Conservation (phyloP, 2,113 vertebrate species). For the Stomatorhinus ivindoensis region DNA sequence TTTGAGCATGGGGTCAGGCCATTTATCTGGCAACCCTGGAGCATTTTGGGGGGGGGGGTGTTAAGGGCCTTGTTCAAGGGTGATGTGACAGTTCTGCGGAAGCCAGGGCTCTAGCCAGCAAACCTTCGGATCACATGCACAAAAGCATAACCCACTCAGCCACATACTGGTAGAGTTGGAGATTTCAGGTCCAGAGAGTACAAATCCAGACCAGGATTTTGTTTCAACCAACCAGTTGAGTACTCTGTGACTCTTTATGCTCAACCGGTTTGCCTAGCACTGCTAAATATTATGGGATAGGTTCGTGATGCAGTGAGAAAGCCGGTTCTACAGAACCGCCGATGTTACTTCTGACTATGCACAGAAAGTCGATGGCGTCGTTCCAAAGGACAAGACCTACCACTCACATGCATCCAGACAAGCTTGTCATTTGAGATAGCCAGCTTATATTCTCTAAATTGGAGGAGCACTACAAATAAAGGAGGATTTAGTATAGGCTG, state of each 20-base stretch:
- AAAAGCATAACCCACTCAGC: background rate
- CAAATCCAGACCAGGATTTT: too few species aligned
- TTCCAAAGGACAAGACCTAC: background rate
- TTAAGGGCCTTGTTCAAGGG: too few species aligned
- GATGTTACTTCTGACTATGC: background rate
- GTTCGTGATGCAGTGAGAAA: background rate
- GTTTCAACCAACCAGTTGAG: too few species aligned
- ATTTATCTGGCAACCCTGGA: background rate
- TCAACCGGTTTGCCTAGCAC: too few species aligned
- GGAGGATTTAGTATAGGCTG: background rate
- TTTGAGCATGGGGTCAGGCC: background rate
- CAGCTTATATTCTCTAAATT: background rate
- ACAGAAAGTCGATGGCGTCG: background rate
- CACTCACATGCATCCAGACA: background rate
- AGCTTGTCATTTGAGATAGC: background rate
- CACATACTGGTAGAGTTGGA: background rate
- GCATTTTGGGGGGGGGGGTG: background rate
- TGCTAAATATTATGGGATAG: too few species aligned
- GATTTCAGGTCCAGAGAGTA: too few species aligned
- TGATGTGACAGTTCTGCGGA: background rate
- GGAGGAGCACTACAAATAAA: background rate
- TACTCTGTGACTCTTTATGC: too few species aligned
- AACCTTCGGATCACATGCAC: background rate
- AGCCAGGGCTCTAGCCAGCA: background rate
- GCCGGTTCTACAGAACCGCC: background rate